A percentile compares a stretch with the other conserved stretches of the same genome.
These are phyloP conservation scores for Neoaliturus tenellus DNA, from an alignment of 2,888 invertebrate species.

Conservation along the genomic window DNA sequence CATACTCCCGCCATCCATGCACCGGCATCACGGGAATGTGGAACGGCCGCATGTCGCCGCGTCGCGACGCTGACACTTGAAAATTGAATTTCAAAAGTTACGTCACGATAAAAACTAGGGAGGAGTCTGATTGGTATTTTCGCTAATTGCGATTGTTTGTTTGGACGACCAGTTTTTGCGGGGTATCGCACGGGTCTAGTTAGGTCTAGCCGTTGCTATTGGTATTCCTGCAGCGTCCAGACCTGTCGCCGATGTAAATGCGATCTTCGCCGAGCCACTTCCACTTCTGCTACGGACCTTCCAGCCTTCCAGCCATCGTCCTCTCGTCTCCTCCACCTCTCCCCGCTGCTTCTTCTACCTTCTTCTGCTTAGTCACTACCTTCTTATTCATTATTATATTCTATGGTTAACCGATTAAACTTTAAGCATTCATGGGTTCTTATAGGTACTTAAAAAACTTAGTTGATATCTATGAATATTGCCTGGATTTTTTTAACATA, in stretches of 20 bases:
- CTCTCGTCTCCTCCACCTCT: no score
- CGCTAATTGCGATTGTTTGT: constrained; percentile 40
- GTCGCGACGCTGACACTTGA: not conserved
- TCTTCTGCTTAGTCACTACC: no score
- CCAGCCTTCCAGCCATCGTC: no score
- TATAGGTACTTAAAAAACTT: no score
- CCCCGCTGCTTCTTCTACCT: no score
- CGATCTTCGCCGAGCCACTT: constrained; percentile 7
- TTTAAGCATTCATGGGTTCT: no score
- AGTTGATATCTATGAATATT: no score
- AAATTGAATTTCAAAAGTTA: constrained; percentile 28
- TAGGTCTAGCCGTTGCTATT: constrained; percentile 31
- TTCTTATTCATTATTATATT: no score
- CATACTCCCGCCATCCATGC: not conserved
- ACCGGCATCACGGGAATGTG: not conserved
- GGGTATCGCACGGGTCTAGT: constrained; percentile 17
- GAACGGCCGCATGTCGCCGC: not conserved
- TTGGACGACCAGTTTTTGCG: constrained; percentile 45
- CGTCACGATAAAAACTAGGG: constrained; percentile 3
- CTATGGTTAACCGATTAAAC: no score
- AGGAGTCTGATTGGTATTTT: not conserved
- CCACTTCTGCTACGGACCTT: not conserved
- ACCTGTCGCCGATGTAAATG: constrained; percentile 50
- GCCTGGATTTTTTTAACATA: no score
- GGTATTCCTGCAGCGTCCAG: constrained; percentile 2